Base-by-base conservation (phyloP, 1,140 invertebrate genomes). In the Tetranychus urticae region DNA sequence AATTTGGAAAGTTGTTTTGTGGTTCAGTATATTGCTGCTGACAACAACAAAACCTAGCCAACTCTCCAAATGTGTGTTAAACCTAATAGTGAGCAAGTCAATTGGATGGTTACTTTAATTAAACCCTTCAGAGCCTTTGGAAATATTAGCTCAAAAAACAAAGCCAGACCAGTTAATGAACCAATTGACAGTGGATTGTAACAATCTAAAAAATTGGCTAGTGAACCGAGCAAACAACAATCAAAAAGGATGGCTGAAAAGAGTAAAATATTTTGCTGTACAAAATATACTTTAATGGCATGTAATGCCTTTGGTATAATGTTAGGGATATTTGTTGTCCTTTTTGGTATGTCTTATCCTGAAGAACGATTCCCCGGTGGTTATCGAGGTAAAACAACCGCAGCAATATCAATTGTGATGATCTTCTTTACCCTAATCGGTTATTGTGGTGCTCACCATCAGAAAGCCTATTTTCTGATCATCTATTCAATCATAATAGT, bases 361-460 rank as follows among this genome's bases (percentile, higher is more conserved):
- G 46, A 60, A 4, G 58, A 64, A 36, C 33, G 56, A 23, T 65
- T 65, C 39, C 64, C 64, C 10, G 61, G 61, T 14, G 61, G 64
- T 3, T 65, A 65, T 50, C 60, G 37, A 31, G 64, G 64, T 14
- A 56, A 61, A 13, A 52, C 65, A 39, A 65, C 62, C 58, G 64
- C 64, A 8, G 57, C 50, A 4, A 58, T 58, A 37, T 65, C 64
- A n/a, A n/a, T 56, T 33, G 65, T 65, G 39, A 63, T 62, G 5
- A 65, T 65, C 35, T 48, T 64, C 34, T 62, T 65, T 39, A 63
- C 64, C 7, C 42, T 54, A 12, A 63, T 65, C 61, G 64, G 64
- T 14, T 65, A 65, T 37, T 65, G 62, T 61, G 64, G 64, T 42
- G 64, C 64, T 35, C 62, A 64, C 8, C 56, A 63, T 45, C 64